Base-by-base conservation (phyloP, 1,140 invertebrate species). In the Euura saliciscinereae region DNA sequence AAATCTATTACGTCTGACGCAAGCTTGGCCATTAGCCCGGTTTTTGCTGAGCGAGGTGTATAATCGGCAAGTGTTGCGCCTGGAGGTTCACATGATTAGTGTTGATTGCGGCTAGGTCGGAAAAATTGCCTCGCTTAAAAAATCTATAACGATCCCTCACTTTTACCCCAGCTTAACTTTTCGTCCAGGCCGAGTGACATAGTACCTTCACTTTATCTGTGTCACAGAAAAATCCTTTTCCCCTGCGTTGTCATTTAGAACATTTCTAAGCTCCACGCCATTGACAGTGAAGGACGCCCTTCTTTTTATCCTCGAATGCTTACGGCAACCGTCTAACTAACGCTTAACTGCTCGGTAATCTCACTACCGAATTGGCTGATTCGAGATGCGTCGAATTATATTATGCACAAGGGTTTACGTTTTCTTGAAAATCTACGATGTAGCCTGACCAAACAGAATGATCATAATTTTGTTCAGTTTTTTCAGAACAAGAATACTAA, bases 1-100 rank as follows among this genome's bases (percentile, higher is more conserved):
- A 59, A 59, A 59, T 59, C 51, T 59, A 59, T 59, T 59, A 59
- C 51, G 51, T 59, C 51, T n/a, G 13, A 59, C 10, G 51, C 51
- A 59, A 28, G 51, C 6, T n/a, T n/a, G 5, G 51, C 13, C 51
- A 59, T 59, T 59, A 59, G 13, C 51, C 51, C 51, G 8, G 51
- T 59, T 59, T 59, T 59, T 59, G 51, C 5, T 8, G 13, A 59
- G 51, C 51, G 8, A 59, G 5, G 4, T 8, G 13, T n/a, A 8
- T 59, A n/a, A 3, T 11, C 2, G 8, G 2, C 2, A 8, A n/a
- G 6, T 11, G 13, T 59, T 59, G 6, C 51, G 51, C 51, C 51
- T 59, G 51, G 51, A 59, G 3, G 13, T 59, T 59, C 51, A 3
- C 8, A 59, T 59, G 51, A 59, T 59, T 59, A 3, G 51, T 59